Percentiles rank a stretch among this genome's conserved stretches.
Conservation (phyloP, 2,113 vertebrate genomes). For the Melierax canorus region DNA sequence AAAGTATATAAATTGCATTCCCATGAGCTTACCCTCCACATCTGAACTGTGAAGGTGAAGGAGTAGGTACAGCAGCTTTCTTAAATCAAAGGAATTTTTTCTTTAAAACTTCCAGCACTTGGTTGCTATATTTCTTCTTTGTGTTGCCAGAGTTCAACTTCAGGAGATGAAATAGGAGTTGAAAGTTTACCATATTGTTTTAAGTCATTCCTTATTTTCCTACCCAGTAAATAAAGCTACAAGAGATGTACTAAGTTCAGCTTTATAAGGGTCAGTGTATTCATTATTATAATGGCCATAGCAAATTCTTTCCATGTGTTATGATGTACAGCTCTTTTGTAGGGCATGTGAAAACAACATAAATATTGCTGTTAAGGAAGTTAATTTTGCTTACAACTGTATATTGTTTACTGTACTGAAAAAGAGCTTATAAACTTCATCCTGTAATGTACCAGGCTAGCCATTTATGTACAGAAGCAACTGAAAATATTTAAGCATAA, state of each 20-base stretch:
- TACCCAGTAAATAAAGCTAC: neutral
- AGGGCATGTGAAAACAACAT: neutral
- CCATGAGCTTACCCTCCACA: neutral
- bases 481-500: neutral
- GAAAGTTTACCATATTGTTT: neutral
- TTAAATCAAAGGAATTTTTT: neutral
- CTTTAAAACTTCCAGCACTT: neutral
- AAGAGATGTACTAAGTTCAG: neutral
- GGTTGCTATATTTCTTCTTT: neutral
- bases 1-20: neutral
- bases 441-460: neutral
- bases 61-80: neutral
- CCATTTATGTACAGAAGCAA: neutral
- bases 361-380: neutral
- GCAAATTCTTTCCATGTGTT: neutral
- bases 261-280: neutral
- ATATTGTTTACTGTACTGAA: neutral
- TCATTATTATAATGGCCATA: neutral
- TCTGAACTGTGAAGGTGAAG: neutral
- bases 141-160: neutral
- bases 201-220: neutral
- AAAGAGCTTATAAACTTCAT: neutral
- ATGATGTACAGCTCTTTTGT: neutral
- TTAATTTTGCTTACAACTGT: neutral
- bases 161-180: neutral